phyloP scores from a whole-genome alignment of 2,113 vertebrate species.

The Lipotes vexillifer region DNA sequence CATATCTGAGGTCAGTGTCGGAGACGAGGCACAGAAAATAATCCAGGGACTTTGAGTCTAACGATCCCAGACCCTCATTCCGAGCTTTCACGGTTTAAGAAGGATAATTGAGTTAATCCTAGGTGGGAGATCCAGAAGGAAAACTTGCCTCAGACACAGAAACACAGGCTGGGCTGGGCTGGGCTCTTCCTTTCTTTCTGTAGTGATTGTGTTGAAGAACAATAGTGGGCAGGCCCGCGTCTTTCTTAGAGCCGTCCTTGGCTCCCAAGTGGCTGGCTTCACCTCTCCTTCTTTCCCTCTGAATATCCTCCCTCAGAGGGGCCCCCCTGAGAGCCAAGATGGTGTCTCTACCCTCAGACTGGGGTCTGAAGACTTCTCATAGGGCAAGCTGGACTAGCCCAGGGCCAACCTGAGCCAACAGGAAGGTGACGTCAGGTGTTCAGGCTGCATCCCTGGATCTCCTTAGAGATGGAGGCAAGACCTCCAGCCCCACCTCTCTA shows the following conservation, averaged over 20 bases:
- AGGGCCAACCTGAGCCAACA: accelerated
- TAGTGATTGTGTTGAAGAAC: neutral
- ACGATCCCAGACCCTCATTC: neutral
- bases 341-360: neutral
- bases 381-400: neutral
- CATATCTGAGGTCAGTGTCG: neutral
- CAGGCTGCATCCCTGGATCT: neutral
- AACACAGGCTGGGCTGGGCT: neutral
- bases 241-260: neutral
- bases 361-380: neutral
- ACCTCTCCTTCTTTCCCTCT: neutral
- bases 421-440: neutral
- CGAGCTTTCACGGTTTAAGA: neutral
- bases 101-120: neutral
- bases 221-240: neutral
- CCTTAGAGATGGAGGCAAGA: neutral
- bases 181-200: slow-evolving; percentile 6
- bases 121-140: neutral
- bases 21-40: neutral
- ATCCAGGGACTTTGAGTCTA: neutral
- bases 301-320: neutral
- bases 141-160: neutral
- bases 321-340: neutral
- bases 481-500: too few species aligned
- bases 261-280: neutral